phyloP scores from a whole-genome alignment of 2,888 invertebrate species.

The Tachina lurida region DNA sequence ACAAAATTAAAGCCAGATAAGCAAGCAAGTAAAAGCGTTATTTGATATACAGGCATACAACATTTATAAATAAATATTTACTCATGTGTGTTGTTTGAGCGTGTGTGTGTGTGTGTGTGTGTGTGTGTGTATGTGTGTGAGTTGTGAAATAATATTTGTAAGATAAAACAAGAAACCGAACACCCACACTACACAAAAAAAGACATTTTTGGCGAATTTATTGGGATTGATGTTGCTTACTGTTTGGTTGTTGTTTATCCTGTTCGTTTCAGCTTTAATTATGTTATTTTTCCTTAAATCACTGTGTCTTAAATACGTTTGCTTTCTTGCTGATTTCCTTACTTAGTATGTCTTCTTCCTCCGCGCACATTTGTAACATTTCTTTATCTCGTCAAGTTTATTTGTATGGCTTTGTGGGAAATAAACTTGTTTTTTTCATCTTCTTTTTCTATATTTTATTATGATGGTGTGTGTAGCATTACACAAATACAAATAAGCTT shows the following conservation, averaged over 20 bases:
- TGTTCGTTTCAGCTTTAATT: conserved; percentile 44
- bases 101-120: neutral
- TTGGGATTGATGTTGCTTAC: conserved; percentile 27
- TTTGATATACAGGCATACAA: neutral
- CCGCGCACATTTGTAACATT: neutral
- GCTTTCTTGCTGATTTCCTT: conserved; percentile 21
- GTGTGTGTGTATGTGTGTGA: neutral
- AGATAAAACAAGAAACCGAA: conserved; percentile 2
- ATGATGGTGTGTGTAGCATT: neutral
- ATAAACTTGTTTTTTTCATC: conserved; percentile 4
- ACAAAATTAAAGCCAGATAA: neutral
- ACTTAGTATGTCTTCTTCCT: neutral
- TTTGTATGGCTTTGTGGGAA: conserved; percentile 11
- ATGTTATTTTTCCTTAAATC: conserved; percentile 59
- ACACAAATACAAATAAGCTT: conserved; percentile 13
- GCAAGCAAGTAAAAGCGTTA: neutral
- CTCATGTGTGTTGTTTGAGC: neutral
- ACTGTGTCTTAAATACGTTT: conserved; percentile 41
- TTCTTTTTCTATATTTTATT: too few species aligned
- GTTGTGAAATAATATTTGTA: neutral
- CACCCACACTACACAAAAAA: neutral
- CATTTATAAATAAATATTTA: neutral
- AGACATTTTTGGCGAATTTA: conserved; percentile 37
- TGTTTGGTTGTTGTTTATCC: neutral
- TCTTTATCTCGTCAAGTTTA: neutral